phyloP scores from a whole-genome alignment of 2,888 invertebrate genomes.

The Synergus japonicus region DNA sequence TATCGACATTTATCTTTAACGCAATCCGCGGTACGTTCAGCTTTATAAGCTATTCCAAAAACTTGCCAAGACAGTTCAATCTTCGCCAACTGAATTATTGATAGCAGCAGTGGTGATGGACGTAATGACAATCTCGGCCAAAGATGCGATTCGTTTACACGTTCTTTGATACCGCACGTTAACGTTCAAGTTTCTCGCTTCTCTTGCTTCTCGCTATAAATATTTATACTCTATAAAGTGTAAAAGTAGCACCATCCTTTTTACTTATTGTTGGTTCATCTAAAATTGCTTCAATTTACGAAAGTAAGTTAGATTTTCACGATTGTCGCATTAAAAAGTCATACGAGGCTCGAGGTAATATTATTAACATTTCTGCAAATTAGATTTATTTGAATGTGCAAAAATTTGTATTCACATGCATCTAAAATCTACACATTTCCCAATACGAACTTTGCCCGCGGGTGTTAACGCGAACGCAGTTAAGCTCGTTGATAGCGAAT shows the following conservation, averaged over 20 bases:
- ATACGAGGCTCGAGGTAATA: neutral
- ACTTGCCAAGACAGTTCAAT: constrained; percentile 39
- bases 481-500: constrained; percentile 38
- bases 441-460: constrained; percentile 3
- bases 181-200: constrained; percentile 23
- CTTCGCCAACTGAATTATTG: constrained; percentile 33
- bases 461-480: constrained; percentile 27
- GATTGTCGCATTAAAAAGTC: neutral
- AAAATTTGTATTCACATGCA: constrained; percentile 30
- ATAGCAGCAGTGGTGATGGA: constrained; percentile 18
- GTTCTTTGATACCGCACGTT: constrained; percentile 5
- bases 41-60: constrained; percentile 33
- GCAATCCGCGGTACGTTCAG: constrained; percentile 20
- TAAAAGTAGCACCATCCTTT: neutral
- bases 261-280: neutral
- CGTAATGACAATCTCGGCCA: constrained; percentile 22
- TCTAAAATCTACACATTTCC: constrained; percentile 2
- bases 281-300: neutral
- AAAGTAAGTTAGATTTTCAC: neutral
- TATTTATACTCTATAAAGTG: constrained; percentile 2
- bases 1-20: constrained; percentile 22
- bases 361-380: constrained; percentile 1
- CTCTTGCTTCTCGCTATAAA: neutral
- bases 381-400: constrained; percentile 18
- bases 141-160: constrained; percentile 20